phyloP scores from a whole-genome alignment of 2,797 vertebrate species.

The Mormyrus hasselquistii region DNA sequence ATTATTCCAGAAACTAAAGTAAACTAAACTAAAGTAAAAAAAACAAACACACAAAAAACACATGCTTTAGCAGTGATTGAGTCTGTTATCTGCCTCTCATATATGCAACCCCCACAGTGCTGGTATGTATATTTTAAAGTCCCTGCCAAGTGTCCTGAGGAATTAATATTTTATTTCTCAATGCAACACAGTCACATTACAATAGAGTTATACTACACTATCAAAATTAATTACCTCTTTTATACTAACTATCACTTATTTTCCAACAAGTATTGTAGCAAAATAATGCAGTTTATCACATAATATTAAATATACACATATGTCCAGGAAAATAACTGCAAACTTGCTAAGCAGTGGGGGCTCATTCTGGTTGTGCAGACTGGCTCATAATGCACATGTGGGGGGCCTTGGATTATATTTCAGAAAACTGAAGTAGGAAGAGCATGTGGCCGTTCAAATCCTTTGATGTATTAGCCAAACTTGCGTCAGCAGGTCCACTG shows the following conservation, averaged over 20 bases:
- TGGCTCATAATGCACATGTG: not conserved
- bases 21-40: not conserved
- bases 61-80: not conserved
- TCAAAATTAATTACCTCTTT: not conserved
- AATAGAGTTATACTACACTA: not conserved
- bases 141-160: not conserved
- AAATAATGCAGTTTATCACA: not conserved
- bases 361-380: slow-evolving; percentile 3
- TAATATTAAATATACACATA: not conserved
- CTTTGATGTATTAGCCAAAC: slow-evolving; percentile 2
- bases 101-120: not conserved
- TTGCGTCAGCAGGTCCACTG: not conserved
- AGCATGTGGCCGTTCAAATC: not conserved
- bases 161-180: not conserved
- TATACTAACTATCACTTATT: not conserved
- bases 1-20: not conserved
- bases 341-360: not conserved
- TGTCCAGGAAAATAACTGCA: not conserved
- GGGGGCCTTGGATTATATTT: not conserved
- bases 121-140: not conserved
- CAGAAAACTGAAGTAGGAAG: not conserved
- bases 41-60: not conserved
- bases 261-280: not conserved
- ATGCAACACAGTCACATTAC: not conserved
- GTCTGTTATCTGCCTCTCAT: not conserved